Conservation (phyloP, 2,113 vertebrate species). For the Hiodon tergisus region DNA sequence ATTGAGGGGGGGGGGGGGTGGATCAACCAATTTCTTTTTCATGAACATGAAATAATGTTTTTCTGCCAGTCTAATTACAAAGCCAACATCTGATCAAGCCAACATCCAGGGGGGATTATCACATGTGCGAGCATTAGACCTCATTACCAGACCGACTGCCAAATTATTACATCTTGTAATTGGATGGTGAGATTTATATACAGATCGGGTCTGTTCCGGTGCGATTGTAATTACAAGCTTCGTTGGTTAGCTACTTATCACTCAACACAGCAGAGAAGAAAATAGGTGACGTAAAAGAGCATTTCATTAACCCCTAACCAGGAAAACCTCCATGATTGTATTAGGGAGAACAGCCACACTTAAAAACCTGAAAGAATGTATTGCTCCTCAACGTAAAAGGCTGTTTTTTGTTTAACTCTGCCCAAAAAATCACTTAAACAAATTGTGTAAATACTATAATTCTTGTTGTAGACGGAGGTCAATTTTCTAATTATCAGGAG, state of each 20-base stretch:
- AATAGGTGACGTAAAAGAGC: slow-evolving; percentile 25
- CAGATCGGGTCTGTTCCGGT: slow-evolving; percentile 44
- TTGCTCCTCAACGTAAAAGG: slow-evolving; percentile 78
- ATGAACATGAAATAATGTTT: slow-evolving; percentile 92
- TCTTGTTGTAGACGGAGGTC: slow-evolving; percentile 87
- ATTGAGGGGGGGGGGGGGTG: not conserved
- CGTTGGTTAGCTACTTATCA: slow-evolving; percentile 53
- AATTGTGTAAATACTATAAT: slow-evolving; percentile 79
- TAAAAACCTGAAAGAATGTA: slow-evolving; percentile 87
- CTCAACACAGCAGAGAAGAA: slow-evolving; percentile 28
- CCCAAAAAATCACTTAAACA: slow-evolving; percentile 76
- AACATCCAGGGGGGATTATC: slow-evolving; percentile 85
- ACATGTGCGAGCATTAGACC: slow-evolving; percentile 84
- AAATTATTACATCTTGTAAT: slow-evolving; percentile 96
- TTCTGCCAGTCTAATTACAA: slow-evolving; percentile 96
- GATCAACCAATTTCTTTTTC: slow-evolving; percentile 37
- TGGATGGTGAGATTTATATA: slow-evolving; percentile 81
- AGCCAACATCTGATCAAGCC: slow-evolving; percentile 90
- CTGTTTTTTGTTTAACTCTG: slow-evolving; percentile 72
- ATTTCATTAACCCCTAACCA: slow-evolving; percentile 48
- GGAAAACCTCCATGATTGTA: slow-evolving; percentile 90
- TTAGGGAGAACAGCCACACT: slow-evolving; percentile 94
- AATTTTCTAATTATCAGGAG: slow-evolving; percentile 85
- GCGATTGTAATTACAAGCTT: slow-evolving; percentile 51
- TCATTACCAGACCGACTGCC: slow-evolving; percentile 90